These are phyloP conservation scores for Eulemur rufifrons DNA, from an alignment of 2,113 vertebrate species.

Conservation along the genomic window DNA sequence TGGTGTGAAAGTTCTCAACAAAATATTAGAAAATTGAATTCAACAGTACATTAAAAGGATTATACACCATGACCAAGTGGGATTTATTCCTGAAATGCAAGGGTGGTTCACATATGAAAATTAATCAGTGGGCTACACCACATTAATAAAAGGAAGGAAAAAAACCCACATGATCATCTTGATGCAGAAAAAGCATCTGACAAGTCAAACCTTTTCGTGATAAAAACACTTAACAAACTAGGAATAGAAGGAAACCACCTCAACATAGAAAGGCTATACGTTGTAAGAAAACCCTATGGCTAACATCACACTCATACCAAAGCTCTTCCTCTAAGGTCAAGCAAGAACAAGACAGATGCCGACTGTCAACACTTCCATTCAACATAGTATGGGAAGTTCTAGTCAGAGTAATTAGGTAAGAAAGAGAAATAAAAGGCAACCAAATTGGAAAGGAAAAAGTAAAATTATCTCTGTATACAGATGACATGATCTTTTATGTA, in stretches of 20 bases:
- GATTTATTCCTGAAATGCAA: neutral
- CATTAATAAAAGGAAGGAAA: neutral
- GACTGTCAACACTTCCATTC: neutral
- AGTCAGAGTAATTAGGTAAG: neutral
- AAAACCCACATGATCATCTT: neutral
- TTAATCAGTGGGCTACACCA: neutral
- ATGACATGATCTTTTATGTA: neutral
- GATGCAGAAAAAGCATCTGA: neutral
- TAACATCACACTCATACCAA: neutral
- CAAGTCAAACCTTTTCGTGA: neutral
- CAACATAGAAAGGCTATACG: neutral
- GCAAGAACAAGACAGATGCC: neutral
- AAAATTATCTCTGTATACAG: neutral
- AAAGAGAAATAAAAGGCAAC: neutral
- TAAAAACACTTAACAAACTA: neutral
- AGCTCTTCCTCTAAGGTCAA: neutral
- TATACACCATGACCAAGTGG: neutral
- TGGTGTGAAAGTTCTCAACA: neutral
- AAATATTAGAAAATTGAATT: neutral
- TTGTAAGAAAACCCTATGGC: neutral
- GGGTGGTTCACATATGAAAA: neutral
- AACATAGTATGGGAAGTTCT: neutral
- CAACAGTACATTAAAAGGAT: neutral
- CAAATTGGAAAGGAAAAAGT: neutral
- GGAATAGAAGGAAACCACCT: neutral